Base-by-base conservation (phyloP, 2,797 vertebrate species). In the Artibeus lituratus region DNA sequence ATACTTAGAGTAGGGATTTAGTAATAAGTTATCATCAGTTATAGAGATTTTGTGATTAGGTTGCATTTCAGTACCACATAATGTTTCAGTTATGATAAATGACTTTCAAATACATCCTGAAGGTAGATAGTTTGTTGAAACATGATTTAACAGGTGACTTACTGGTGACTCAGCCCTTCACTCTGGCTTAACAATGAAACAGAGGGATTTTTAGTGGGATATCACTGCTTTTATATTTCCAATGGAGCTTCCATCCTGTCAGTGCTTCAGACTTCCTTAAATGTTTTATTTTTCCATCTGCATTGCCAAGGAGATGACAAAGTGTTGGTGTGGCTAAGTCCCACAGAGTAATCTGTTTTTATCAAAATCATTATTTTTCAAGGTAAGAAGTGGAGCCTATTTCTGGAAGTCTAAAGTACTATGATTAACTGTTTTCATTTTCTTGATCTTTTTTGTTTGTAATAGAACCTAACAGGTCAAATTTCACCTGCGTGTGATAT, bases 71-170 rank as follows among this genome's bases (percentile, higher is more conserved):
- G 37, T 35, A 44, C 26, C 77, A 53, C 11, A 26, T 59, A 80
- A 39, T 69, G 35, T 59, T 92, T 82, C 42, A 90, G 77, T 67
- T 76, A 94, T 91, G 85, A 73, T 76, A 92, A 90, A 96, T 53
- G 59, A 84, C 74, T 95, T 70, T 90, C 44, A 67, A 51, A 76
- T 24, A 70, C 72, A 92, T 72, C 72, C 67, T 49, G 35, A 94
- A 92, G 24, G 42, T n/a, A 83, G 47, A 51, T 21, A 87, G 55
- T 83, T 91, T 80, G n/a, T 87, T 80, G 29, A 92, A 94, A 95
- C 37, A 49, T 70, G 44, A 67, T 37, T 81, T 90, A 95, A 87
- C 49, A 87, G 59, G 74, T 89, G 53, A 21, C 39, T 89, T 53
- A 26, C 39, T 39, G 35, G 35, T 96, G 87, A 95, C 35, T 90